Base-by-base conservation (phyloP, 2,888 invertebrate genomes). In the Lymantria dispar region DNA sequence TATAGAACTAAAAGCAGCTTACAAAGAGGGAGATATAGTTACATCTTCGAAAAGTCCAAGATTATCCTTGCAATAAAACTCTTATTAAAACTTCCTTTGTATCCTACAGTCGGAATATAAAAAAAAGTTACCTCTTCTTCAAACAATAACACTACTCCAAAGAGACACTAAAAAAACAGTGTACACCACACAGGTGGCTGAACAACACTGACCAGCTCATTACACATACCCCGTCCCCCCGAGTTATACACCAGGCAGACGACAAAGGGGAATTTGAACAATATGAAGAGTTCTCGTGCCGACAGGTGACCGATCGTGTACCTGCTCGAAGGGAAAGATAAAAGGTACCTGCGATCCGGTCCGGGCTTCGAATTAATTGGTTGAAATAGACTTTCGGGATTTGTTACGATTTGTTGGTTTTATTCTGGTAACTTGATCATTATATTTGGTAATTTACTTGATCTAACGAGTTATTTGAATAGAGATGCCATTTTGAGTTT, bases 261-360 rank as follows among this genome's bases (percentile, higher is more conserved):
- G 62, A 65, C 65, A 54, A 74, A 82, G 85, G 85, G 83, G 83
- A 74, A 67, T 49, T 62, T 50, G 58, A 70, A 71, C 64, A 64
- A 66, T 62, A 57, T 60, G 63, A 75, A 70, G 78, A 76, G 74
- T 68, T 73, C 68, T 66, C 54, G 56, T 61, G 55, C 60, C 62
- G 74, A 78, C 88, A 88, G 87, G 86, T 88, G 88, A 78, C 74
- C 72, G 60, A 74, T 74, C 78, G 77, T 71, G 74, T 89, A 89
- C 90, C 90, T 89, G 89, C 81, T 72, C 72, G 56, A 70, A 70
- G 68, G 73, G 72, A 67, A 68, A 72, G 72, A 68, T 71, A 75
- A 75, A 78, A 76, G 71, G 72, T 84, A 87, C 87, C 88, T 86
- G 86, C 76, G 74, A 76, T 75, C 76, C 80, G 78, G 77, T 75